phyloP scores from a whole-genome alignment of 2,888 invertebrate species.

The Maniola hyperantus region DNA sequence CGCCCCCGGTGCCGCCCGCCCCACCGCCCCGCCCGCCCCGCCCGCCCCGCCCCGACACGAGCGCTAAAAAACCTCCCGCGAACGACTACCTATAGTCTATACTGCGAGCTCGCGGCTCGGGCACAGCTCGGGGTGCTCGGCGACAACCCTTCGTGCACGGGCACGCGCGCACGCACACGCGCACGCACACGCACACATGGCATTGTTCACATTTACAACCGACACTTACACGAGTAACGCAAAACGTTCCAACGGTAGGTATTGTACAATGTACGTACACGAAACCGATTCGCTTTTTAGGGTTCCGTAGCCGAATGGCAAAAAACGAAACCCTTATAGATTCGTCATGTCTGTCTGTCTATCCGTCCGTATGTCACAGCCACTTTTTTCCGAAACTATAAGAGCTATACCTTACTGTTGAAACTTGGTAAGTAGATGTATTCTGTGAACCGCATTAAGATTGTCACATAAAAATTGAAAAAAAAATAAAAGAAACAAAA shows the following conservation, averaged over 20 bases:
- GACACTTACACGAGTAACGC: neutral
- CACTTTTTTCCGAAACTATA: too few relatives aligned
- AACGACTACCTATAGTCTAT: too few relatives aligned
- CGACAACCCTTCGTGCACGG: constrained; percentile 1
- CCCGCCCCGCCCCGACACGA: neutral
- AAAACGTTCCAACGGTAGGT: neutral
- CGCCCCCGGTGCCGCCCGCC: constrained; percentile 13
- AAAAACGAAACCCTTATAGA: too few relatives aligned
- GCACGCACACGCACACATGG: neutral
- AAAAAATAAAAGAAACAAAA: too few relatives aligned
- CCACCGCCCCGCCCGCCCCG: neutral
- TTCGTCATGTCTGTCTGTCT: too few relatives aligned
- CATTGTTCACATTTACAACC: constrained; percentile 6
- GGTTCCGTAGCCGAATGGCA: too few relatives aligned
- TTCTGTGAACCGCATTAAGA: too few relatives aligned
- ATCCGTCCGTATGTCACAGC: too few relatives aligned
- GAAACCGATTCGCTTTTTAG: neutral
- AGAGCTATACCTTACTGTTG: too few relatives aligned
- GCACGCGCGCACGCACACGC: neutral
- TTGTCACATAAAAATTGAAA: too few relatives aligned
- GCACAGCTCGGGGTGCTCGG: neutral
- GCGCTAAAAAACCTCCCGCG: constrained; percentile 9
- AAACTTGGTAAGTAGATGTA: too few relatives aligned
- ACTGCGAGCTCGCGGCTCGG: neutral
- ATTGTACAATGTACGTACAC: too few relatives aligned